Conservation (phyloP, 2,113 vertebrate species). For the Oreotragus oreotragus region DNA sequence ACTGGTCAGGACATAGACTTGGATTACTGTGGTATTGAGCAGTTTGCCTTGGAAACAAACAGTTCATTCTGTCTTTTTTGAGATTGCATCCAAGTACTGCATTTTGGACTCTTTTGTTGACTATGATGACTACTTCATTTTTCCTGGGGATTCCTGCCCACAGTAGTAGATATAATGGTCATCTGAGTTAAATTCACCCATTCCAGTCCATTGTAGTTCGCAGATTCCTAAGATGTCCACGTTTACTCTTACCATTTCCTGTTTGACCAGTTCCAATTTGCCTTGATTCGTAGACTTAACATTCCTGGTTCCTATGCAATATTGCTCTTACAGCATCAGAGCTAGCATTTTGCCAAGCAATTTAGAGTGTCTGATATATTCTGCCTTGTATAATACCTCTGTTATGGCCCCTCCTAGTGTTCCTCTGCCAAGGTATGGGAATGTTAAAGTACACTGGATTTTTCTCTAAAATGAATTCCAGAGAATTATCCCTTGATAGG, state of each 20-base stretch:
- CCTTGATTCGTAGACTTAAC: background rate
- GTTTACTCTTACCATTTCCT: background rate
- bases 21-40: background rate
- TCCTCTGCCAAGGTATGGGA: background rate
- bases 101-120: background rate
- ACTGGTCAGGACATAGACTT: background rate
- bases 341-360: background rate
- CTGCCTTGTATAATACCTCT: slow-evolving; percentile 1
- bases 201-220: background rate
- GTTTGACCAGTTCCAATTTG: background rate
- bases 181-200: background rate
- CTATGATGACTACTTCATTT: background rate
- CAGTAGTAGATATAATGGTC: background rate
- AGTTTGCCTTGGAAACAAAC: background rate
- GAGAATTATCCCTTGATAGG: background rate
- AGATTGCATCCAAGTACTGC: background rate
- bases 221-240: fast-evolving
- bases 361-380: background rate
- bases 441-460: background rate
- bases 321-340: background rate
- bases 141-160: background rate
- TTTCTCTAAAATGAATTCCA: slow-evolving; percentile 27
- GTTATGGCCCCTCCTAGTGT: background rate
- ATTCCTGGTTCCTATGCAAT: background rate
- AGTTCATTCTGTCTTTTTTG: background rate